Percentiles rank a stretch among this genome's conserved stretches.
phyloP scores from a whole-genome alignment of 2,113 vertebrate genomes.

The Cebus imitator region DNA sequence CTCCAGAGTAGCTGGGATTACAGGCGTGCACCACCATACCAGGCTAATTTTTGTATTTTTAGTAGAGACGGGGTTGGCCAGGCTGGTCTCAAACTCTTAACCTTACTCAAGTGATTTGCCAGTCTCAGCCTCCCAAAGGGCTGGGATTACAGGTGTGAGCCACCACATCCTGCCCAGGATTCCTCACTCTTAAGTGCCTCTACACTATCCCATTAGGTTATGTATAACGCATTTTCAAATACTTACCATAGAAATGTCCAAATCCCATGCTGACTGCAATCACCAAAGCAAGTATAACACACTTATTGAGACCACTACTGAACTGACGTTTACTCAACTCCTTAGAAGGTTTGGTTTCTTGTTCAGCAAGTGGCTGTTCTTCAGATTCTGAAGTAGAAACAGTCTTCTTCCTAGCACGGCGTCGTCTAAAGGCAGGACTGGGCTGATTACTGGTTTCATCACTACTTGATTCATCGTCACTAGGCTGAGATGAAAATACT shows the following conservation, averaged over 20 bases:
- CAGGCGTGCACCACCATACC: too few relatives aligned
- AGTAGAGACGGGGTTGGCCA: too few relatives aligned
- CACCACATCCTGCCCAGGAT: not conserved
- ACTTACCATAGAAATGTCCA: slow-evolving; percentile 93
- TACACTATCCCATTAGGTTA: not conserved
- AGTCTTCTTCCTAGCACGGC: slow-evolving; percentile 86
- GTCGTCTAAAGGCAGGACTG: slow-evolving; percentile 84
- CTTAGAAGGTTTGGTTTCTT: not conserved
- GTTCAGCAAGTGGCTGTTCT: not conserved
- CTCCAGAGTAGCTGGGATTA: too few relatives aligned
- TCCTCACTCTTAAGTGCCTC: not conserved
- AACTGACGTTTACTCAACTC: slow-evolving; percentile 67
- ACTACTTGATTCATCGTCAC: slow-evolving; percentile 87
- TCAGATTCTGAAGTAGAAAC: slow-evolving; percentile 82
- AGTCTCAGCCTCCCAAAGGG: too few relatives aligned
- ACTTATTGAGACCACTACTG: slow-evolving; percentile 88
- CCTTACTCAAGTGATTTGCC: too few relatives aligned
- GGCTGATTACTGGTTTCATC: slow-evolving; percentile 82
- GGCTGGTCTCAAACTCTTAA: too few relatives aligned
- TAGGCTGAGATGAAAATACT: slow-evolving; percentile 81
- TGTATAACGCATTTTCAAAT: not conserved
- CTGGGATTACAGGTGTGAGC: too few relatives aligned
- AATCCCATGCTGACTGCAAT: slow-evolving; percentile 94
- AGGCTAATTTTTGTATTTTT: too few relatives aligned
- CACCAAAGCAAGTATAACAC: slow-evolving; percentile 91